phyloP scores from a whole-genome alignment of 1,140 invertebrate genomes.

The Pogonomyrmex californicus region DNA sequence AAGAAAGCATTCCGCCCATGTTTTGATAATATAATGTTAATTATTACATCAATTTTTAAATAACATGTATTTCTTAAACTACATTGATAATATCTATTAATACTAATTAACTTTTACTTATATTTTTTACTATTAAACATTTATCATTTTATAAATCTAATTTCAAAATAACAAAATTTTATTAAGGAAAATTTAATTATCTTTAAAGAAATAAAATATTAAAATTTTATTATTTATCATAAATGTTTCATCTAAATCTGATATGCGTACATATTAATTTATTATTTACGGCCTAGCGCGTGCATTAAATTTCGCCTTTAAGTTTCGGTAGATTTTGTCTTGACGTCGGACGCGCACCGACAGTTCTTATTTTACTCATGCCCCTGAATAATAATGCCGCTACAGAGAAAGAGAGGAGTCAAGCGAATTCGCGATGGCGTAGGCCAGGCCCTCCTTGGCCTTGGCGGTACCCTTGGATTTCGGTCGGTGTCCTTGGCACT shows the following conservation, averaged over 20 bases:
- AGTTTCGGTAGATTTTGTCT: slow-evolving; percentile 56
- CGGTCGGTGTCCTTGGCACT: slow-evolving; percentile 78
- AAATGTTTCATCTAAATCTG: background rate
- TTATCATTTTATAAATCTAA: background rate
- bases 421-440: slow-evolving; percentile 74
- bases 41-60: background rate
- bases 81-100: background rate
- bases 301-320: slow-evolving; percentile 50
- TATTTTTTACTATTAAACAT: background rate
- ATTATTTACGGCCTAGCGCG: background rate
- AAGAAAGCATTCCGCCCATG: slow-evolving; percentile 26
- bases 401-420: slow-evolving; percentile 46
- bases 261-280: background rate
- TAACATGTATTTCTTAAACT: background rate
- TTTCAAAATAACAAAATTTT: background rate
- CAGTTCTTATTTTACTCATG: slow-evolving; percentile 62
- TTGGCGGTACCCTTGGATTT: slow-evolving; percentile 77
- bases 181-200: background rate
- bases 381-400: slow-evolving; percentile 45
- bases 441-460: slow-evolving; percentile 71
- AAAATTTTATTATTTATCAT: background rate
- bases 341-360: slow-evolving; percentile 36
- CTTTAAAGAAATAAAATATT: background rate
- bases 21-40: background rate
- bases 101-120: background rate